Percentiles rank a stretch among this genome's conserved stretches.
Evolutionary conservation across 2,113 vertebrate species (phyloP).

Genomic region (Rhinopithecus roxellana): DNA sequence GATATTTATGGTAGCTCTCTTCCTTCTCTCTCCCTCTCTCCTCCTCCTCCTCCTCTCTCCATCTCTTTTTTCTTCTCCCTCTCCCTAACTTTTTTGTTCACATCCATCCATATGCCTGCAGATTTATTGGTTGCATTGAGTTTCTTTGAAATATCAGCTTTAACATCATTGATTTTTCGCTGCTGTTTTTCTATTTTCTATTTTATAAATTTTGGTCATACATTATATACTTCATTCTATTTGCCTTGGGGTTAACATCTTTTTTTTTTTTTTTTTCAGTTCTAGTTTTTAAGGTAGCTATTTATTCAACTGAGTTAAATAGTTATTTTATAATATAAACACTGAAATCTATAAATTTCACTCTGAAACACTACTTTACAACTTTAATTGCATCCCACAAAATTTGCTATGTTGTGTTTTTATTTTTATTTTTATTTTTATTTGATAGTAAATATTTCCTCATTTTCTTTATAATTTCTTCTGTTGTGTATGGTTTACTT

Average conservation of each 20-base stretch:
- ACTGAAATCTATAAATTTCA: neutral
- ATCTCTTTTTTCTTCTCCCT: neutral
- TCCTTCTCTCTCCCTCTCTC: neutral
- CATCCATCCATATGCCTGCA: neutral
- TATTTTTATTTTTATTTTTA: neutral
- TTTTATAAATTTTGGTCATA: neutral
- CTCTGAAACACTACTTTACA: neutral
- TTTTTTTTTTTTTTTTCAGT: neutral
- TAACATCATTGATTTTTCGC: neutral
- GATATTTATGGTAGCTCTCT: neutral
- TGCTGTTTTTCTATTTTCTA: neutral
- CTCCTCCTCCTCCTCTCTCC: neutral
- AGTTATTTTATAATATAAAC: neutral
- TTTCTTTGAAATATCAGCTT: neutral
- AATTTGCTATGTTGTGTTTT: neutral
- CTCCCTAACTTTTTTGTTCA: neutral
- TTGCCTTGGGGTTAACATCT: neutral
- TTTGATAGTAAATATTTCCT: neutral
- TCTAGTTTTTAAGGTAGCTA: neutral
- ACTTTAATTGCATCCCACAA: neutral
- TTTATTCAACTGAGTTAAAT: neutral
- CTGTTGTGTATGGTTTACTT: neutral
- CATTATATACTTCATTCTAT: neutral
- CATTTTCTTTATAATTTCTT: neutral
- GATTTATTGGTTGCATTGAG: neutral